Evolutionary conservation across 2,797 vertebrate species (phyloP).

Genomic region (Falco concolor): DNA sequence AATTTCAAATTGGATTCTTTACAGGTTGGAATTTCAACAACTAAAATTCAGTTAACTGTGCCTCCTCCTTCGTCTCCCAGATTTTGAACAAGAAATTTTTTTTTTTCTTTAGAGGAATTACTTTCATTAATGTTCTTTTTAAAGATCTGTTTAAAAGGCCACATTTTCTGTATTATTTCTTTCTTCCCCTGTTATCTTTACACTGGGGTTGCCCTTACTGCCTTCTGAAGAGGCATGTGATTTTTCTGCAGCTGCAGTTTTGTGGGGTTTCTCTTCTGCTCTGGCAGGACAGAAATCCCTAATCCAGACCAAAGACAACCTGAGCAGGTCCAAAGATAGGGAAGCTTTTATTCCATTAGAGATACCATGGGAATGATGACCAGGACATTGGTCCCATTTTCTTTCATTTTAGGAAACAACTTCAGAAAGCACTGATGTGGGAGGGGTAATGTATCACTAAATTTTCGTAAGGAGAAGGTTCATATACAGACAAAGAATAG

Average conservation of each 20-base stretch:
- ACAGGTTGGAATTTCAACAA: neutral
- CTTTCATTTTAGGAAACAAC: neutral
- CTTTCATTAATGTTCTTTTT: neutral
- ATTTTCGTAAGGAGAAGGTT: neutral
- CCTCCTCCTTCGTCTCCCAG: neutral
- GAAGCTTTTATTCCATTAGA: neutral
- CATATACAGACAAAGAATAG: neutral
- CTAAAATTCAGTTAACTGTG: neutral
- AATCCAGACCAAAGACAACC: neutral
- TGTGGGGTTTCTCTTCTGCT: neutral
- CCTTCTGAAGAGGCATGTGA: neutral
- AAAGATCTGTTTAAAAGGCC: rapidly evolving
- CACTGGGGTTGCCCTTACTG: neutral
- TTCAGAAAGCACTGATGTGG: neutral
- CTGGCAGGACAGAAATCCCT: neutral
- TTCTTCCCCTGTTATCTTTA: neutral
- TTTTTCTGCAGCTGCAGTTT: neutral
- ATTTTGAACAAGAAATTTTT: neutral
- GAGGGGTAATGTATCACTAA: neutral
- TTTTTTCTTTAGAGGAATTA: neutral
- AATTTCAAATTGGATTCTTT: neutral
- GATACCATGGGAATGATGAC: neutral
- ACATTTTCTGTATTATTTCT: neutral
- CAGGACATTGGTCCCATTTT: neutral
- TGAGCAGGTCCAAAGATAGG: neutral